A percentile compares a stretch with the other conserved stretches of the same genome.
These are phyloP conservation scores for Brotula barbata DNA, from an alignment of 2,797 vertebrate species.

Conservation along the genomic window DNA sequence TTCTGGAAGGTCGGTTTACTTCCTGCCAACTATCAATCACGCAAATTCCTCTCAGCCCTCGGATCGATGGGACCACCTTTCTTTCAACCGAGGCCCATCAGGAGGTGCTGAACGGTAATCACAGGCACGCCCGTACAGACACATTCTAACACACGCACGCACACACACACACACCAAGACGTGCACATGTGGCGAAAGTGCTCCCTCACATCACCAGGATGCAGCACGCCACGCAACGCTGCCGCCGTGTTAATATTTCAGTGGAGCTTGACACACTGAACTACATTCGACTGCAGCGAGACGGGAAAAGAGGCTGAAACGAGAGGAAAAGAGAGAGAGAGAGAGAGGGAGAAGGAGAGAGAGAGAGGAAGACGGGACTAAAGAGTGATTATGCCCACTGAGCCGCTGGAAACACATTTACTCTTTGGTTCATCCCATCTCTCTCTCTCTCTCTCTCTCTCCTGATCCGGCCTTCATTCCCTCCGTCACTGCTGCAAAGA, in stretches of 20 bases:
- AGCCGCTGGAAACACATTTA: slow-evolving; percentile 46
- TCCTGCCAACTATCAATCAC: not conserved
- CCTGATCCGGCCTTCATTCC: slow-evolving; percentile 27
- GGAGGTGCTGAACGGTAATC: slow-evolving; percentile 4
- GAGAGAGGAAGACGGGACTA: not conserved
- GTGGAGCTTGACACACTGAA: slow-evolving; percentile 78
- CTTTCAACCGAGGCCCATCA: not conserved
- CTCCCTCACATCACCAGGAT: slow-evolving; percentile 34
- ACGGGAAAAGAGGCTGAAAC: slow-evolving; percentile 39
- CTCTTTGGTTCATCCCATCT: slow-evolving; percentile 41
- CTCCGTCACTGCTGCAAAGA: slow-evolving; percentile 25
- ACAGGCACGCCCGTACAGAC: no score
- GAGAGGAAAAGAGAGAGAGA: slow-evolving; percentile 22
- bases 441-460: slow-evolving; percentile 33
- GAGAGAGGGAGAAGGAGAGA: slow-evolving; percentile 9
- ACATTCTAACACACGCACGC: not conserved
- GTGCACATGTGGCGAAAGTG: slow-evolving; percentile 6
- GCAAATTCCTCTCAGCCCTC: slow-evolving; percentile 9
- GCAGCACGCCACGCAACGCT: slow-evolving; percentile 28
- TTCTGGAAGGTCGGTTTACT: slow-evolving; percentile 7
- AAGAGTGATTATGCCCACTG: slow-evolving; percentile 35
- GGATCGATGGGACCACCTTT: not conserved
- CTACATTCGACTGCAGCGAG: slow-evolving; percentile 65
- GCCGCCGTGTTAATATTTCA: slow-evolving; percentile 77
- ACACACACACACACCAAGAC: not conserved